Percentiles rank a stretch among this genome's conserved stretches.
phyloP scores from a whole-genome alignment of 2,113 vertebrate species.

The Mobula birostris region DNA sequence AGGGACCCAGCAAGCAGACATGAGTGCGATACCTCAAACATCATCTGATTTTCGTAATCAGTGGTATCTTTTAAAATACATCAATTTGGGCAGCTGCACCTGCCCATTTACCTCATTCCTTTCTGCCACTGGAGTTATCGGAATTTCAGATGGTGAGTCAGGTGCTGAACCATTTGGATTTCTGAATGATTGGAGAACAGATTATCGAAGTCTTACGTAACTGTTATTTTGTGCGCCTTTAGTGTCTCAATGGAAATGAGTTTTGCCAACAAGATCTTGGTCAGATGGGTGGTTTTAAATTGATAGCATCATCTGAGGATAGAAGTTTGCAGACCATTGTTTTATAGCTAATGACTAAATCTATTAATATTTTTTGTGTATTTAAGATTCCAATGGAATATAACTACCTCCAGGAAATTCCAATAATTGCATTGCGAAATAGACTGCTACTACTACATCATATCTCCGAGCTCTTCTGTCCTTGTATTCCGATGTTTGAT shows the following conservation, averaged over 20 bases:
- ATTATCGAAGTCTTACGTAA: background rate
- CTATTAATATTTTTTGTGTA: background rate
- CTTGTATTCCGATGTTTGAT: constrained; percentile 98
- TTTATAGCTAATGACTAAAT: background rate
- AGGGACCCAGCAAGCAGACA: too few species aligned
- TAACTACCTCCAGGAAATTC: constrained; percentile 92
- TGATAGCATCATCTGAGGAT: background rate
- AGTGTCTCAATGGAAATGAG: background rate
- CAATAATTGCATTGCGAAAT: constrained; percentile 82
- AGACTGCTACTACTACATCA: constrained; percentile 87
- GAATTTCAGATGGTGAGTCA: too few species aligned
- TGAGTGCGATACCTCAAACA: too few species aligned
- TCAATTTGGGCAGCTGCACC: too few species aligned
- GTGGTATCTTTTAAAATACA: too few species aligned
- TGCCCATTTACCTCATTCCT: too few species aligned
- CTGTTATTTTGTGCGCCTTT: background rate
- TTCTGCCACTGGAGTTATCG: too few species aligned
- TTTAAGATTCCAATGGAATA: constrained; percentile 95
- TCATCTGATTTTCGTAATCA: too few species aligned
- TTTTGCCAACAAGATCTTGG: background rate
- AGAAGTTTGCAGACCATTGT: background rate
- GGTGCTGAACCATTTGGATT: too few species aligned
- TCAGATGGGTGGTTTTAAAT: background rate
- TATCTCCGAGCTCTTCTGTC: constrained; percentile 96
- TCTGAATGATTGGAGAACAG: too few species aligned